A percentile compares a stretch with the other conserved stretches of the same genome.
Conservation (phyloP, 2,888 invertebrate species). For the Allolobophora icterica region DNA sequence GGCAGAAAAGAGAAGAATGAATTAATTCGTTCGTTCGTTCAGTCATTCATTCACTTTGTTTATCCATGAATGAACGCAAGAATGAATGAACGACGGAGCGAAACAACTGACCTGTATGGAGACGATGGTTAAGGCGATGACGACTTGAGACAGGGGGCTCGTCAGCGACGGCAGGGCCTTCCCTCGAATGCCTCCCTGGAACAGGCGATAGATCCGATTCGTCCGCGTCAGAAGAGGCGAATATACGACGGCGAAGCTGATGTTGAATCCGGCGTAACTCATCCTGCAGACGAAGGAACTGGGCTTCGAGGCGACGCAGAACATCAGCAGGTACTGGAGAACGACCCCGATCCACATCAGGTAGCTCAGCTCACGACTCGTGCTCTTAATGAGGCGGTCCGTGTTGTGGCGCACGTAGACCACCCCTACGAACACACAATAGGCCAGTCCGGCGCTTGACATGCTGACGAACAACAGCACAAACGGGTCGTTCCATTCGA, state of each 20-base stretch:
- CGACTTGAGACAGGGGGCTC: slow-evolving; percentile 55
- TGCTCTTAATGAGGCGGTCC: slow-evolving; percentile 58
- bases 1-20: background rate
- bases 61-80: background rate
- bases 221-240: slow-evolving; percentile 58
- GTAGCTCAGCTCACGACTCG: slow-evolving; percentile 57
- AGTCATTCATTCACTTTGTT: too few relatives aligned
- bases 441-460: slow-evolving; percentile 45
- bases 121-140: slow-evolving; percentile 52
- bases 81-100: too few relatives aligned
- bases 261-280: slow-evolving; percentile 56
- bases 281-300: slow-evolving; percentile 52
- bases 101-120: slow-evolving; percentile 52
- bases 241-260: slow-evolving; percentile 59
- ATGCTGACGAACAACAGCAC: slow-evolving; percentile 43
- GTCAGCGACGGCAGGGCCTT: slow-evolving; percentile 53
- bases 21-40: too few relatives aligned
- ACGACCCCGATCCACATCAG: slow-evolving; percentile 56
- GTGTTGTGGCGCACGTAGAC: slow-evolving; percentile 46
- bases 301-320: slow-evolving; percentile 54
- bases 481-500: slow-evolving; percentile 46
- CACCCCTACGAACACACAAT: slow-evolving; percentile 47
- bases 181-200: slow-evolving; percentile 53
- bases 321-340: slow-evolving; percentile 54
- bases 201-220: slow-evolving; percentile 60